A percentile compares a stretch with the other conserved stretches of the same genome.
phyloP scores from a whole-genome alignment of 1,140 invertebrate genomes.

The Penaeus chinensis region DNA sequence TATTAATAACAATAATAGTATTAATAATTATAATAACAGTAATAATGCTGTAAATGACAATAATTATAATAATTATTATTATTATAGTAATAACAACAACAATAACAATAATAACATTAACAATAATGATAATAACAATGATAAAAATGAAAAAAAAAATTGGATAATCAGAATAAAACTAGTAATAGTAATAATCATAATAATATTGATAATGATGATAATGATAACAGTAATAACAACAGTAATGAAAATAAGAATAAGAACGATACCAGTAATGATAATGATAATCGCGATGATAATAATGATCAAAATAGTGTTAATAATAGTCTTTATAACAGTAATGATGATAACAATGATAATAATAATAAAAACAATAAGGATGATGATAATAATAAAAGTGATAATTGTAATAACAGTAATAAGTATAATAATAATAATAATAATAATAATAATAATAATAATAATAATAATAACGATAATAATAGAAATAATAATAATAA shows the following conservation, averaged over 20 bases:
- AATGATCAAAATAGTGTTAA: background rate
- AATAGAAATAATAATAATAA: too few relatives aligned
- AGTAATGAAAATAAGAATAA: background rate
- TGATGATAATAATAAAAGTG: too few relatives aligned
- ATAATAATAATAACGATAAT: too few relatives aligned
- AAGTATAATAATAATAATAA: too few relatives aligned
- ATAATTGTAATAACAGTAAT: too few relatives aligned
- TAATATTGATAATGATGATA: background rate
- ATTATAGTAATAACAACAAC: background rate
- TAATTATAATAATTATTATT: background rate
- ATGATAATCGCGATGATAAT: background rate
- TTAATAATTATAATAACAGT: background rate
- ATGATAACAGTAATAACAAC: background rate
- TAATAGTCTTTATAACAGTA: background rate
- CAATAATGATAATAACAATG: background rate
- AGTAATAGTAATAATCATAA: background rate
- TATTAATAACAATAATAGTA: background rate
- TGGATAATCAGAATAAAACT: constrained; percentile 28
- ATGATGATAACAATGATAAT: background rate
- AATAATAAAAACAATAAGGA: constrained; percentile 54
- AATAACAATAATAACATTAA: background rate
- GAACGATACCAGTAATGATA: background rate
- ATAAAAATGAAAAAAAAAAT: background rate
- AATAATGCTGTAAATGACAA: background rate
- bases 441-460: too few relatives aligned